phyloP scores from a whole-genome alignment of 1,140 invertebrate species.

The Penaeus indicus region DNA sequence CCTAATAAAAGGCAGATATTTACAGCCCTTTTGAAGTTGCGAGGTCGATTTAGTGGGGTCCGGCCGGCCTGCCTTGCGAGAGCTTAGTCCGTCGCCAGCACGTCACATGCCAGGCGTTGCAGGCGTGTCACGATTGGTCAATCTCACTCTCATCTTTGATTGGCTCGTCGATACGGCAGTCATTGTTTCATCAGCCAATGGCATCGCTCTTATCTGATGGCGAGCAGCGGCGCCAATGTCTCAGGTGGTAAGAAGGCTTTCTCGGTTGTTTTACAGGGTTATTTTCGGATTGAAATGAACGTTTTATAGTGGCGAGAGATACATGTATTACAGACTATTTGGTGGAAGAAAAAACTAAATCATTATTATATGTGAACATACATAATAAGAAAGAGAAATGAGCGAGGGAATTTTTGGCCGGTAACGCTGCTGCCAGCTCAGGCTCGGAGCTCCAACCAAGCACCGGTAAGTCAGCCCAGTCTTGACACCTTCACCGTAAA shows the following conservation, averaged over 20 bases:
- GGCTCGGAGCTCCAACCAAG: too few species aligned
- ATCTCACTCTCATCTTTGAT: constrained; percentile 59
- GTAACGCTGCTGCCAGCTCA: too few species aligned
- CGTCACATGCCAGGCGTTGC: constrained; percentile 53
- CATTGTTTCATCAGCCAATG: constrained; percentile 61
- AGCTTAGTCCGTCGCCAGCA: constrained; percentile 42
- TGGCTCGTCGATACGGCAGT: constrained; percentile 52
- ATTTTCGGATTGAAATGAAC: background rate
- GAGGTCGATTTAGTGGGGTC: constrained; percentile 6
- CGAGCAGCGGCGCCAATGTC: constrained; percentile 31
- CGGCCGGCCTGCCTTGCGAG: background rate
- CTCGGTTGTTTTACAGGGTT: background rate
- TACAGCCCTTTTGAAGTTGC: background rate
- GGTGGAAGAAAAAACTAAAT: too few species aligned
- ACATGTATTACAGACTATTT: background rate
- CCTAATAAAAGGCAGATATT: too few species aligned
- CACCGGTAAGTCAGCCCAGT: too few species aligned
- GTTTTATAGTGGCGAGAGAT: background rate
- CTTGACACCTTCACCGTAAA: too few species aligned
- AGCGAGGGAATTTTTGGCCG: too few species aligned
- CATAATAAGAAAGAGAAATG: too few species aligned
- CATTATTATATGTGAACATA: too few species aligned
- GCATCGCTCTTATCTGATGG: constrained; percentile 57
- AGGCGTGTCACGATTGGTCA: constrained; percentile 56
- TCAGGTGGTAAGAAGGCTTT: background rate